These are phyloP conservation scores for Eristalinus aeneus DNA, from an alignment of 2,888 invertebrate species.

Conservation along the genomic window DNA sequence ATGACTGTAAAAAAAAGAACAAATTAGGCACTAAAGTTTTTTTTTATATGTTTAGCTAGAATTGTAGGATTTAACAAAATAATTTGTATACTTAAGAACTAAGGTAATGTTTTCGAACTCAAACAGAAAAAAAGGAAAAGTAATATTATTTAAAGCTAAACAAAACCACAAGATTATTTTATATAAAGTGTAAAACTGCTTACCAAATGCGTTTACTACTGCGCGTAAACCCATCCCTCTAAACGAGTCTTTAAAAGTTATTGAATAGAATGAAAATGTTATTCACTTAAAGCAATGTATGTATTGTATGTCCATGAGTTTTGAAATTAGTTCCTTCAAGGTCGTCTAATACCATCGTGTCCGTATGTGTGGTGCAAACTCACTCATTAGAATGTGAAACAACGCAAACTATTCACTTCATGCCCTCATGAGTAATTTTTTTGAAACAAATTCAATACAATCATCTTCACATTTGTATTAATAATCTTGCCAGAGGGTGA, in stretches of 20 bases:
- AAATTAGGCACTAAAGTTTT: constrained; percentile 32
- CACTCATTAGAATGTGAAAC: background rate
- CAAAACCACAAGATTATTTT: constrained; percentile 43
- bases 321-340: background rate
- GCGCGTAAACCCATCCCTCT: background rate
- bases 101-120: constrained; percentile 40
- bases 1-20: background rate
- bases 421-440: too few species aligned
- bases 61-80: constrained; percentile 26
- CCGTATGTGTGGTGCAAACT: background rate
- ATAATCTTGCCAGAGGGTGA: too few species aligned
- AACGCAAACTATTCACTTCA: too few species aligned
- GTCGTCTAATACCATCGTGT: background rate
- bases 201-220: background rate
- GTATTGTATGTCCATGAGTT: background rate
- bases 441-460: too few species aligned
- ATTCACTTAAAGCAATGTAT: background rate
- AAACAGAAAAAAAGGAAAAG: background rate
- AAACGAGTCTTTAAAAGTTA: background rate
- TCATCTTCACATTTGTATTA: too few species aligned
- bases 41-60: constrained; percentile 10
- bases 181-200: background rate
- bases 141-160: constrained; percentile 37
- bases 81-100: constrained; percentile 37
- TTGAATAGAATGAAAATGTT: background rate